Percentiles rank a stretch among this genome's conserved stretches.
Evolutionary conservation across 37 sponge, comb jelly and placozoan genomes (phyloP).

Genomic region (Aphrocallistes beatrix): DNA sequence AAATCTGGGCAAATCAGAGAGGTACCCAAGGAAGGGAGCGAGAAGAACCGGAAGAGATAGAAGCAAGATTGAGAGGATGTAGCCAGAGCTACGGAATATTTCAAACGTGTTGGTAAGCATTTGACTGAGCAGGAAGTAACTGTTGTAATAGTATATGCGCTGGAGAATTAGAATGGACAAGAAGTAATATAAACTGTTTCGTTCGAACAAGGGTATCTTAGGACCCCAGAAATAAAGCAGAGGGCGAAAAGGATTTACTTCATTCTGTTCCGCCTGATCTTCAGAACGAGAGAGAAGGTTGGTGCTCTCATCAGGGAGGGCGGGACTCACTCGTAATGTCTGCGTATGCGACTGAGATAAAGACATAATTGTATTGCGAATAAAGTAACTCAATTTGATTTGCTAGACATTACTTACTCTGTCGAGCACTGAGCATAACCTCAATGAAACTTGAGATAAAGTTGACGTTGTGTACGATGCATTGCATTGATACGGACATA

Average conservation of each 20-base stretch:
- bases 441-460: not conserved
- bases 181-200: not conserved
- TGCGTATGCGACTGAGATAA: not conserved
- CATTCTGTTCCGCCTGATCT: not conserved
- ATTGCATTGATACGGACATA: too few relatives aligned
- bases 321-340: not conserved
- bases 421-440: not conserved
- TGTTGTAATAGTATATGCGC: not conserved
- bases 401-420: not conserved
- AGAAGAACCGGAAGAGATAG: not conserved
- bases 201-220: not conserved
- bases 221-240: not conserved
- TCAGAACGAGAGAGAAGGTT: not conserved
- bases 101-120: not conserved
- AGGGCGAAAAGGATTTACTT: not conserved
- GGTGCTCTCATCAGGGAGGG: not conserved
- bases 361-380: not conserved
- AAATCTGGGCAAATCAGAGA: not conserved
- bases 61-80: not conserved
- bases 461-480: too few relatives aligned
- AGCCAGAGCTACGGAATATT: not conserved
- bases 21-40: not conserved
- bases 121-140: not conserved
- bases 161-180: not conserved
- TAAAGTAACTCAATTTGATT: not conserved